Evolutionary conservation across 2,888 invertebrate species (phyloP), one percentile per base, ranked within the genome.

Genomic region (Ceraclea dissimilis): DNA sequence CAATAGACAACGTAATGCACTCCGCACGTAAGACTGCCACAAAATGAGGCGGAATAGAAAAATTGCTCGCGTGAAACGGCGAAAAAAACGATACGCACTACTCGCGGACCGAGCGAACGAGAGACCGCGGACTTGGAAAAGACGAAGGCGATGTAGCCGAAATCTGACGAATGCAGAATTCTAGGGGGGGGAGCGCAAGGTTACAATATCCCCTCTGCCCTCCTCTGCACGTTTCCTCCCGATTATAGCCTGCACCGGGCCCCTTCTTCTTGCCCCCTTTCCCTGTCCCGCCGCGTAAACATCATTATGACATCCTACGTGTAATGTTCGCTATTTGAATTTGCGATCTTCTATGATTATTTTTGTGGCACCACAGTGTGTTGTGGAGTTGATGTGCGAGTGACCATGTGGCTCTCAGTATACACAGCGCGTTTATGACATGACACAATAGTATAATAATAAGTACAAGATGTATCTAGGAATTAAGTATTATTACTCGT

Each of bases 81-180:
- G 49, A 55, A 51, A 52, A 31, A 55, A 54, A 50, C 48, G 52
- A 51, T 55, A 52, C 52, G 58, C 54, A 55, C 49, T 51, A 50
- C 52, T 49, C 52, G 57, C 52, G 57, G 52, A 52, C 39, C 57
- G 57, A 49, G 57, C 53, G 59, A 56, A 49, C 52, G 59, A 53
- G 55, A 55, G 56, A 53, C 53, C 49, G 57, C 51, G 49, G 51
- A 51, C 33, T 49, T 51, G 55, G 48, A 52, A 58, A 58, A 55
- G 58, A 52, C 56, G 56, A 52, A 51, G 56, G 52, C 60, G 58
- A 52, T 53, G 58, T 51, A 58, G 62, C 62, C 60, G 58, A 60
- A 62, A 62, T 60, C 62, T 57, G 60, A 60, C 60, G 62, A 60
- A 58, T 60, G 62, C 62, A 61, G 57, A 61, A 60, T 58, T 59